A percentile compares a stretch with the other conserved stretches of the same genome.
Evolutionary conservation across 2,113 vertebrate genomes (phyloP).

Genomic region (Thoracochromis brauschi): DNA sequence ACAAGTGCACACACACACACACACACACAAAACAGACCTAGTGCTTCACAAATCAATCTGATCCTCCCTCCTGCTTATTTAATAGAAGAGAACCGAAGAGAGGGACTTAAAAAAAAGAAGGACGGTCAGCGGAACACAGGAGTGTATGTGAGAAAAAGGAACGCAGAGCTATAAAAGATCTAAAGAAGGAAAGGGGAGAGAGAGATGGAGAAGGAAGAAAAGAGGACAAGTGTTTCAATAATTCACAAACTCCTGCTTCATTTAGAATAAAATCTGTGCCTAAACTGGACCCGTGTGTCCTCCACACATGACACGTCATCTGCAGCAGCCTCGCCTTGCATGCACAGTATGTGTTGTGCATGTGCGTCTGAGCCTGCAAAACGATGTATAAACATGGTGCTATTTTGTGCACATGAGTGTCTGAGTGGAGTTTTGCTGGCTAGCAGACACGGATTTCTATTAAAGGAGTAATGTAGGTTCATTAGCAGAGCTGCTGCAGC

Average conservation of each 20-base stretch:
- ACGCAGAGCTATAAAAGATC: conserved; percentile 8
- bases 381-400: not conserved
- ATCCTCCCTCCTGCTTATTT: conserved; percentile 21
- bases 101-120: not conserved
- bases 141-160: not conserved
- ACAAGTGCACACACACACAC: conserved; percentile 11
- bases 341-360: not conserved
- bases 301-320: conserved; percentile 11
- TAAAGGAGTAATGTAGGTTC: conserved; percentile 25
- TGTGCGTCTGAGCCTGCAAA: not conserved
- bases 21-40: not conserved
- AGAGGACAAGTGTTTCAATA: conserved; percentile 54
- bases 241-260: conserved; percentile 54
- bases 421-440: not conserved
- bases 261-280: conserved; percentile 48
- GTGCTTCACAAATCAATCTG: conserved; percentile 42
- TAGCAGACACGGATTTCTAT: conserved; percentile 43
- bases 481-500: conserved; percentile 9
- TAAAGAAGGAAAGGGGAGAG: conserved; percentile 16
- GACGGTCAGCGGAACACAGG: not conserved
- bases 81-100: conserved; percentile 10
- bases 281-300: conserved; percentile 23
- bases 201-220: conserved; percentile 18
- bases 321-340: not conserved
- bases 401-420: not conserved